Conservation (phyloP, 1,140 invertebrate species). For the Zophobas morio region DNA sequence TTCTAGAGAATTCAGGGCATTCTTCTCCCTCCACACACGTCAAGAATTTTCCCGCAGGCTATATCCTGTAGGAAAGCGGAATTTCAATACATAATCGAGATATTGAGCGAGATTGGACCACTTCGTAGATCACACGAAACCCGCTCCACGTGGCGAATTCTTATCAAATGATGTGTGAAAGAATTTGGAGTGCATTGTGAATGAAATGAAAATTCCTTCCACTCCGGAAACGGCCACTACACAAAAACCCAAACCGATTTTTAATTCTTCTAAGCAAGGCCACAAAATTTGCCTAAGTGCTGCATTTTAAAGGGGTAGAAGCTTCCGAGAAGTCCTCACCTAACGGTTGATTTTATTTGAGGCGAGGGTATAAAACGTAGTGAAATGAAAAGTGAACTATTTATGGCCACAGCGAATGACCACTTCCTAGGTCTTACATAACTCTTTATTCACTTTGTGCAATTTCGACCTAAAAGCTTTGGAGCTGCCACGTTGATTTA, state of each 20-base stretch:
- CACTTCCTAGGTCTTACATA: constrained; percentile 55
- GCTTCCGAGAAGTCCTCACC: constrained; percentile 5
- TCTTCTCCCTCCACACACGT: too few species aligned
- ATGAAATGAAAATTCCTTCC: constrained; percentile 14
- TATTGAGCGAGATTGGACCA: not conserved
- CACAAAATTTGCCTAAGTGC: not conserved
- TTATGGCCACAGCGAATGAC: constrained; percentile 55
- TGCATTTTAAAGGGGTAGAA: constrained; percentile 7
- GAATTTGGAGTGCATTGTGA: constrained; percentile 38
- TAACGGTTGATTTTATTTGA: constrained; percentile 36
- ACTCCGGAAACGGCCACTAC: not conserved
- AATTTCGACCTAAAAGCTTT: not conserved
- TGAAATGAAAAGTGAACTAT: constrained; percentile 59
- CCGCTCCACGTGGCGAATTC: constrained; percentile 27
- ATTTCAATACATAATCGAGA: constrained; percentile 34
- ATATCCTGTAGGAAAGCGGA: not conserved
- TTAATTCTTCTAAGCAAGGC: too few species aligned
- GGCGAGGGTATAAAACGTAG: constrained; percentile 45
- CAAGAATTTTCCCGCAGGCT: not conserved
- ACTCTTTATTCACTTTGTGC: constrained; percentile 45
- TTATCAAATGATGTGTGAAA: constrained; percentile 41
- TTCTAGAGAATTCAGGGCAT: too few species aligned
- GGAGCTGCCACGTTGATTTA: constrained; percentile 1
- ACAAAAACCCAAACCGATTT: too few species aligned
- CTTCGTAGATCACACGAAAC: not conserved